Evolutionary conservation across 2,888 invertebrate genomes (phyloP), one percentile per base, ranked within the genome.

Genomic region (Dryobota labecula): DNA sequence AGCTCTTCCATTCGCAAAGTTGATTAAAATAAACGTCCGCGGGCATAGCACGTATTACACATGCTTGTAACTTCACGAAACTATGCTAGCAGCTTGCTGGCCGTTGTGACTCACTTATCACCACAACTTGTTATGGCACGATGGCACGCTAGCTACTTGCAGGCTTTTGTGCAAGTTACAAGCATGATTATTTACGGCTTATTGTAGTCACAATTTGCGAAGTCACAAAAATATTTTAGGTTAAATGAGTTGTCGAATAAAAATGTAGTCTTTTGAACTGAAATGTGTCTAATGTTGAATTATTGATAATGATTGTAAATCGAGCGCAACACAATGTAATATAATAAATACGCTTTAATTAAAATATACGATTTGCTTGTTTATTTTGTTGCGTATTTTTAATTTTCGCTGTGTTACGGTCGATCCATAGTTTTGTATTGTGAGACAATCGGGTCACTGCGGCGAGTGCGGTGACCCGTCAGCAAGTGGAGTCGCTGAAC

Each of bases 151-250:
- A n/a, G 57, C 41, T 51, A 43, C 60, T 33, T 6, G 33, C 33
- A 61, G n/a, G 15, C 20, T 30, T n/a, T 3, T 8, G 60, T 45
- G 60, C 18, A 3, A 67, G 38, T 30, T 67, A 30, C n/a, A 8
- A 20, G 24, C 41, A 41, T 24, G 24, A 20, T 60, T 15, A 33
- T 20, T 20, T 30, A 18, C 33, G 7, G 20, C 15, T 20, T 65
- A 38, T 41, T 24, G 20, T 33, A 27, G 15, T 33, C 61, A 47
- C 61, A 33, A 61, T 61, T 47, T 49, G 11, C 38, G 6, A 73
- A 68, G 61, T 75, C 75, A 63, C 74, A 75, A 75, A 73, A 41
- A 57, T 71, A 18, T 57, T 27, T 45, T 62, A 45, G 43, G 13
- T 53, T 74, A 49, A 60, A 76, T 57, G 70, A 76, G 69, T 58